Evolutionary conservation across 1,140 invertebrate genomes (phyloP).

Genomic region (Wasmannia auropunctata): DNA sequence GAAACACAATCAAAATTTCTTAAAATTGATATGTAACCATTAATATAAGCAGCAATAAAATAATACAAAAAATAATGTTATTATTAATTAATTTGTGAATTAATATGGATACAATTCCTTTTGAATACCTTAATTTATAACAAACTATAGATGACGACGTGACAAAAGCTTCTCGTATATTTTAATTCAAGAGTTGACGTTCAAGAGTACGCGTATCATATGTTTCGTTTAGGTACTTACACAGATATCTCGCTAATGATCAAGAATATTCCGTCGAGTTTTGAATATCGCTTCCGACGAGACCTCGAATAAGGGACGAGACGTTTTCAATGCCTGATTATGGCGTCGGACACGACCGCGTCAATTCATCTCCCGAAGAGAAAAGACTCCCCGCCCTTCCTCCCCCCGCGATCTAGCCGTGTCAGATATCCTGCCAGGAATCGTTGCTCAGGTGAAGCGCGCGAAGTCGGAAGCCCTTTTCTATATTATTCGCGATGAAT

Average conservation of each 20-base stretch:
- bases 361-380: constrained; percentile 69
- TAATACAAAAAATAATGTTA: neutral
- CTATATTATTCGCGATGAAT: constrained; percentile 85
- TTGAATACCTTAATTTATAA: neutral
- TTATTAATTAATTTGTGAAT: constrained; percentile 7
- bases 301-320: constrained; percentile 54
- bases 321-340: constrained; percentile 63
- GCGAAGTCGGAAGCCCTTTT: constrained; percentile 74
- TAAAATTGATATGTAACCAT: neutral
- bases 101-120: neutral
- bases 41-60: neutral
- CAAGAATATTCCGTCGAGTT: constrained; percentile 39
- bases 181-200: neutral
- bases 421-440: constrained; percentile 66
- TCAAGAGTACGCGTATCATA: neutral
- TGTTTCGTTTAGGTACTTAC: neutral
- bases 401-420: constrained; percentile 56
- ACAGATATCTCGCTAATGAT: constrained; percentile 33
- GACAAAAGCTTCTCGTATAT: neutral
- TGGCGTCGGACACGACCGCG: constrained; percentile 40
- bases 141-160: neutral
- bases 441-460: constrained; percentile 67
- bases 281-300: constrained; percentile 61
- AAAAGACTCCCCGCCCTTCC: constrained; percentile 44
- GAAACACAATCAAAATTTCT: neutral